Percentiles rank a stretch among this genome's conserved stretches.
Conservation (phyloP, 2,113 vertebrate species). For the Micromys minutus region DNA sequence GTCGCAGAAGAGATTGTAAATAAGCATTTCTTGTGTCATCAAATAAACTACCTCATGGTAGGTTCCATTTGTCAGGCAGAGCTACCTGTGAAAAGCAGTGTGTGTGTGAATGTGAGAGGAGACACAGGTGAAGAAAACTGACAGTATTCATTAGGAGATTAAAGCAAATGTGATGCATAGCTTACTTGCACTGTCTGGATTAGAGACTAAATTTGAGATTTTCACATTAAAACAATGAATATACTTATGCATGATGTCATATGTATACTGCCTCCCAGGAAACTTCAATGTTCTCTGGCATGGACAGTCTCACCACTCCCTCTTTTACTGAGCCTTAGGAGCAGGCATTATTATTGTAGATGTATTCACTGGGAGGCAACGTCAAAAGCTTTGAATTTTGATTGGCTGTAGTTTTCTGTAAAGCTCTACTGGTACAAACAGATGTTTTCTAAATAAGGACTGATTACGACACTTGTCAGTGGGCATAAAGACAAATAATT, state of each 20-base stretch:
- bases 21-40: neutral
- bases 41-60: neutral
- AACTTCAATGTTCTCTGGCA: neutral
- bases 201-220: conserved; percentile 33
- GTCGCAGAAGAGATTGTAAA: neutral
- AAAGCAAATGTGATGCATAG: neutral
- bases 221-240: neutral
- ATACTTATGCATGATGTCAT: neutral
- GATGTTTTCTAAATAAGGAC: neutral
- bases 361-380: neutral
- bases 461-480: neutral
- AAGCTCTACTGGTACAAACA: neutral
- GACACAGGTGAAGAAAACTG: neutral
- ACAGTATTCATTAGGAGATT: neutral
- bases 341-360: neutral
- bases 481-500: neutral
- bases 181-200: neutral
- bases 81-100: neutral
- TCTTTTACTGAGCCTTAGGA: neutral
- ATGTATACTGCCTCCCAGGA: neutral
- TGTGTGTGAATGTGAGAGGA: neutral
- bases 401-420: neutral
- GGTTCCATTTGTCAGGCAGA: neutral
- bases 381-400: neutral
- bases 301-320: neutral